Base-by-base conservation (phyloP, 2,888 invertebrate species). In the Tipula confusa region DNA sequence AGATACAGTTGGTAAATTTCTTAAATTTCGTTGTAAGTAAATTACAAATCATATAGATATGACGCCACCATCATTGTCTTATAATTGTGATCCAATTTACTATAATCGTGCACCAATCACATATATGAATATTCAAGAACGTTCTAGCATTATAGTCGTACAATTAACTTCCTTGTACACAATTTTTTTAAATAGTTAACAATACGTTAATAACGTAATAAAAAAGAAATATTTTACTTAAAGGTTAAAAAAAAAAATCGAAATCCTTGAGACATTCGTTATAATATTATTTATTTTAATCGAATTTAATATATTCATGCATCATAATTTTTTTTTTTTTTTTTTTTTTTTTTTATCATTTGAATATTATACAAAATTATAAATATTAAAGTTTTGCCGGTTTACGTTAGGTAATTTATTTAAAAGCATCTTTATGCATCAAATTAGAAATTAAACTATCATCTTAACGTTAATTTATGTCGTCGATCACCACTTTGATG, bases 181-280 rank as follows among this genome's bases (percentile, higher is more conserved):
- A 24, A 6, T 24, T 13, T 24, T 64, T 9, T 1, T 11, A 24
- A 64, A n/a, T n/a, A 24, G 18, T 64, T 64, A 64, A 64, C 64
- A 64, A 64, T 64, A 24, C 64, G 64, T 64, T 64, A 64, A 64
- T 64, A 64, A 64, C 24, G 9, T 18, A 64, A 64, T 24, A 24
- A 64, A 64, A 24, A 64, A 64, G 64, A 64, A 64, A 64, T 64
- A 64, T 64, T 24, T 64, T 64, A 64, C 64, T 24, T 64, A 64
- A 64, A 64, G 64, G 64, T 64, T 64, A 64, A 64, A 64, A 24
- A 24, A n/a, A n/a, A n/a, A n/a, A n/a, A n/a, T n/a, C 24, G 7
- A 64, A 64, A 64, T 64, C 64, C 64, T 64, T 64, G 64, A 24
- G 64, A 64, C 24, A 24, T 64, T 64, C 64, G 6, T 64, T 64